Evolutionary conservation across 2,113 vertebrate species (phyloP).

Genomic region (Coryphaenoides rupestris): DNA sequence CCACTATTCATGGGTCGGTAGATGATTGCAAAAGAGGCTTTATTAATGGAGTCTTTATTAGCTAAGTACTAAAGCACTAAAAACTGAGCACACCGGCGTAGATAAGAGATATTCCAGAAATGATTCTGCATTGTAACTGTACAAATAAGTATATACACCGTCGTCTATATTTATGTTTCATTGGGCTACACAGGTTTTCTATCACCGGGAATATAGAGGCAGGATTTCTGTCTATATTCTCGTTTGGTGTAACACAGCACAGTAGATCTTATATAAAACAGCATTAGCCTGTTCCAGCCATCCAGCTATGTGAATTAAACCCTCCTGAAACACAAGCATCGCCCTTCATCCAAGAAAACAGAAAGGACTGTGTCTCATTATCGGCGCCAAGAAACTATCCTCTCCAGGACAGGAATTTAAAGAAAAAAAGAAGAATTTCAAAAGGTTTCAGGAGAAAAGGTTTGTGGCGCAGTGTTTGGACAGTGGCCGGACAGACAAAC

Average conservation of each 20-base stretch:
- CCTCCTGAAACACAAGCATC: constrained; percentile 52
- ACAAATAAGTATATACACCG: neutral
- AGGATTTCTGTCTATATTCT: no score
- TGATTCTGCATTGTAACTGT: neutral
- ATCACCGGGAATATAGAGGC: no score
- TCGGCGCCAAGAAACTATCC: constrained; percentile 54
- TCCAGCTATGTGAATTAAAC: constrained; percentile 53
- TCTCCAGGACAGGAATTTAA: constrained; percentile 43
- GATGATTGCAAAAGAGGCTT: neutral
- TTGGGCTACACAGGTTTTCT: no score
- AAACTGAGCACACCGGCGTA: no score
- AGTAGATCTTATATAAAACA: no score
- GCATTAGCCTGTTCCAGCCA: neutral
- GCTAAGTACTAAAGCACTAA: neutral
- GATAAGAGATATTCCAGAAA: neutral
- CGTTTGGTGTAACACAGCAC: no score
- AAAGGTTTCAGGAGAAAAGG: constrained; percentile 21
- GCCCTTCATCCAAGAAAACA: constrained; percentile 38
- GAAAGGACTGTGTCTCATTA: constrained; percentile 38
- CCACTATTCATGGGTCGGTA: neutral
- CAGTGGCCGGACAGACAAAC: constrained; percentile 65
- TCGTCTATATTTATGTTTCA: neutral
- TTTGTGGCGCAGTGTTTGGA: constrained; percentile 63
- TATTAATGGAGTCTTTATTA: neutral
- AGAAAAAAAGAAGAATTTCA: constrained; percentile 46